A percentile compares a stretch with the other conserved stretches of the same genome.
phyloP scores from a whole-genome alignment of 2,113 vertebrate genomes.

The Podiceps cristatus region DNA sequence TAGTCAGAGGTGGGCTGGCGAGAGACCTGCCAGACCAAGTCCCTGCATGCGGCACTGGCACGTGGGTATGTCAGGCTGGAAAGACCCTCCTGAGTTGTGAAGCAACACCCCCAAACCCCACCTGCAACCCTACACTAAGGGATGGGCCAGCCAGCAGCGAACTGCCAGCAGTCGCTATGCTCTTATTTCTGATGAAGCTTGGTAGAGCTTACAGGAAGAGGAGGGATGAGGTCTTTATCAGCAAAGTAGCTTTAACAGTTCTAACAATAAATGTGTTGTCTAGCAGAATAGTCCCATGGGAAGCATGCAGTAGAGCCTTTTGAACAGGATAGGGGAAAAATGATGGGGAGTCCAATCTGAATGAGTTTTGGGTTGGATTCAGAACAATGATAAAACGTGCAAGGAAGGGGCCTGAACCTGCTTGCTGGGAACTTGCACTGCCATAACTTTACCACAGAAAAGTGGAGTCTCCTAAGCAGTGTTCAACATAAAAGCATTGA shows the following conservation, averaged over 20 bases:
- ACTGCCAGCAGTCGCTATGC: background rate
- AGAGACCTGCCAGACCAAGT: background rate
- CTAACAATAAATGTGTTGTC: background rate
- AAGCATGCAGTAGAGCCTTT: background rate
- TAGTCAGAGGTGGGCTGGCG: background rate
- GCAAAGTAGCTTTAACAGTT: background rate
- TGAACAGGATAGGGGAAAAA: background rate
- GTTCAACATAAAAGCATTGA: background rate
- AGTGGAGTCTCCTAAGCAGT: background rate
- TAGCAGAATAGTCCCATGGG: background rate
- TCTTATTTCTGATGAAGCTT: background rate
- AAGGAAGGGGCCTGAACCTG: background rate
- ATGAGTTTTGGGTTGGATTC: background rate
- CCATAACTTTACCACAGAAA: background rate
- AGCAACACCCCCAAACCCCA: background rate
- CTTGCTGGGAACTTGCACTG: background rate
- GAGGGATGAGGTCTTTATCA: background rate
- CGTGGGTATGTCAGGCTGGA: background rate
- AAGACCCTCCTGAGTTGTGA: background rate
- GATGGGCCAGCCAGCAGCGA: background rate
- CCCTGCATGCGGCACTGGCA: background rate
- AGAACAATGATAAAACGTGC: background rate
- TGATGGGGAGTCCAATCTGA: background rate
- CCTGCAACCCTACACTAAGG: accelerated
- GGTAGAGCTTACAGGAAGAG: background rate